Conservation (phyloP, 2,113 vertebrate genomes). For the Phaetusa simplex region DNA sequence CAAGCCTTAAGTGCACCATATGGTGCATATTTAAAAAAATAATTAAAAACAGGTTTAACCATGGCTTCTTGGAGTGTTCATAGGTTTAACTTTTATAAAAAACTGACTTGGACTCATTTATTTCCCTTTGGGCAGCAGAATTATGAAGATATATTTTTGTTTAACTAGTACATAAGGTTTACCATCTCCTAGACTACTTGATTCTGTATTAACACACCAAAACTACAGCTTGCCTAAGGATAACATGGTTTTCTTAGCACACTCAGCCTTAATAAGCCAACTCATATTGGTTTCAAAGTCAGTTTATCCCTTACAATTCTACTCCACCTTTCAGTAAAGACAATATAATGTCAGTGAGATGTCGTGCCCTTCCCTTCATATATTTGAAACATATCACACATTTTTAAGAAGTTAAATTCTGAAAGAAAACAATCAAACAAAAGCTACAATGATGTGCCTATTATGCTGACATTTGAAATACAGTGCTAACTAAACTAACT, state of each 20-base stretch:
- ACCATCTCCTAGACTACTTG: not conserved
- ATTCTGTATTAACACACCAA: not conserved
- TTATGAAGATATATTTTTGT: not conserved
- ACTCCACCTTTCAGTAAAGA: not conserved
- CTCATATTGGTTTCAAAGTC: not conserved
- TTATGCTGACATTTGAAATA: not conserved
- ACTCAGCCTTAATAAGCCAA: not conserved
- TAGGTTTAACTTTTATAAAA: not conserved
- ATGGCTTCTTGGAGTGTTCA: not conserved
- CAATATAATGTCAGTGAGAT: not conserved
- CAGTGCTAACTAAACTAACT: not conserved
- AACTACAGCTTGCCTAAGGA: not conserved
- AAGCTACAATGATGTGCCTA: not conserved
- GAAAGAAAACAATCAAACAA: not conserved
- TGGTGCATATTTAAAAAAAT: not conserved
- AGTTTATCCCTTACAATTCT: not conserved
- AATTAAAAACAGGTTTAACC: not conserved
- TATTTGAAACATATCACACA: not conserved
- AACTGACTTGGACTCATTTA: not conserved
- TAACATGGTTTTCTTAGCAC: not conserved
- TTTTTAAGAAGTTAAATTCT: not conserved
- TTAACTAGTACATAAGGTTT: not conserved
- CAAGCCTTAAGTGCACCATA: not conserved
- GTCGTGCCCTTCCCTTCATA: not conserved
- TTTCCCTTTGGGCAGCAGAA: not conserved